Evolutionary conservation across 2,888 invertebrate genomes (phyloP).

Genomic region (Linnaemya vulpina): DNA sequence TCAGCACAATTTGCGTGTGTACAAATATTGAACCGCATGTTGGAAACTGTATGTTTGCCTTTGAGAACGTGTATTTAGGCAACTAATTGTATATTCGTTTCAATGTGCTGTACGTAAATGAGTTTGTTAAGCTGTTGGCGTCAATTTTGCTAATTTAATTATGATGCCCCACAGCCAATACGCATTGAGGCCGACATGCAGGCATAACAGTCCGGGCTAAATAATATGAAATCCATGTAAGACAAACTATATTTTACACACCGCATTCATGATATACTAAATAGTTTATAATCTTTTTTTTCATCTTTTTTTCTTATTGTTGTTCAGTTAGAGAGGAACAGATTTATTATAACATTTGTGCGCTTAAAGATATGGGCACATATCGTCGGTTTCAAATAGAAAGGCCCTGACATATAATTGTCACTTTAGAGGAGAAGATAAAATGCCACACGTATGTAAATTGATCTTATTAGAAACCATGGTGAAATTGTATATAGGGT

Average conservation of each 20-base stretch:
- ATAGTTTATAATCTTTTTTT: conserved; percentile 42
- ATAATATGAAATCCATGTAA: conserved; percentile 33
- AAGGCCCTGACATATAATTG: too few relatives aligned
- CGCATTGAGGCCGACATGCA: conserved; percentile 27
- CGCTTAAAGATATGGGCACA: neutral
- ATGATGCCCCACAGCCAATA: conserved; percentile 68
- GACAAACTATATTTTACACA: conserved; percentile 16
- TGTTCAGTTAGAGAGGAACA: conserved; percentile 19
- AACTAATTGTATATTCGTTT: conserved; percentile 6
- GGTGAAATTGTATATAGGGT: too few relatives aligned
- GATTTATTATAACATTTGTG: conserved; percentile 24
- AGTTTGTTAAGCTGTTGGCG: conserved; percentile 67
- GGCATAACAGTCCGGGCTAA: conserved; percentile 39
- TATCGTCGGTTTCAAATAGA: too few relatives aligned
- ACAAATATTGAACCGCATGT: conserved; percentile 8
- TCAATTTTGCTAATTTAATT: conserved; percentile 74
- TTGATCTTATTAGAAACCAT: too few relatives aligned
- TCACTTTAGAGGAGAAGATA: too few relatives aligned
- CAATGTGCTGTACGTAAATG: conserved; percentile 48
- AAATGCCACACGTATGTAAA: too few relatives aligned
- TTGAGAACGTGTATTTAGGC: neutral
- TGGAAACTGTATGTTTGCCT: neutral
- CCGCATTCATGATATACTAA: conserved; percentile 41
- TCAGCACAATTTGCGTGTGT: conserved; percentile 25
- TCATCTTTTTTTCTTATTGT: conserved; percentile 30